These are phyloP conservation scores for Agriopis leucophaearia DNA, from an alignment of 2,888 invertebrate genomes.

Conservation along the genomic window DNA sequence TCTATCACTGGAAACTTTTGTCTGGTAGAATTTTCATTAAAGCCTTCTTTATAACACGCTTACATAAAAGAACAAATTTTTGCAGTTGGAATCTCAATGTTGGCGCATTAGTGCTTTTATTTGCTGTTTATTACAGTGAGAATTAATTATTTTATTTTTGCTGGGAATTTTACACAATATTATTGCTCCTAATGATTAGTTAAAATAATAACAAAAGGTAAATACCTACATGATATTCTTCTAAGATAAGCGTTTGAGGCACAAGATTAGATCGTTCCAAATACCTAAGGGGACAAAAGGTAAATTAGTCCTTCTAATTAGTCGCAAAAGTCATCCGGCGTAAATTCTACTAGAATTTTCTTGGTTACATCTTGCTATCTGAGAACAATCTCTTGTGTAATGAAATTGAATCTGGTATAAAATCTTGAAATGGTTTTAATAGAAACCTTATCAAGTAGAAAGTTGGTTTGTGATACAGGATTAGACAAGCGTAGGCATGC, in stretches of 20 bases:
- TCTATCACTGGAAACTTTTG: slow-evolving; percentile 66
- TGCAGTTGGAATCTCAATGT: slow-evolving; percentile 81
- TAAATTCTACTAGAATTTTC: slow-evolving; percentile 43
- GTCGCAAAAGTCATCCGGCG: slow-evolving; percentile 43
- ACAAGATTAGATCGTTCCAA: slow-evolving; percentile 37
- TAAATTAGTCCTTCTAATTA: slow-evolving; percentile 46
- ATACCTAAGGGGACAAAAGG: slow-evolving; percentile 45
- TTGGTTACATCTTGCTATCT: slow-evolving; percentile 38
- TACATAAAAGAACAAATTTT: slow-evolving; percentile 82
- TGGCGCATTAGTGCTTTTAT: slow-evolving; percentile 81
- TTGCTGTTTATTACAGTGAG: slow-evolving; percentile 75
- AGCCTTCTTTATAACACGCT: slow-evolving; percentile 75
- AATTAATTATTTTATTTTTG: slow-evolving; percentile 81
- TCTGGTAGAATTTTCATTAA: slow-evolving; percentile 82
- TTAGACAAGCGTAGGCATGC: no score
- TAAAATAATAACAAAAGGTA: background rate
- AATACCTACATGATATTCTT: slow-evolving; percentile 19
- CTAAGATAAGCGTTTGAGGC: slow-evolving; percentile 35
- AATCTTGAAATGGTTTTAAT: background rate
- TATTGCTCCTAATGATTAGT: background rate
- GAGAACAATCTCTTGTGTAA: slow-evolving; percentile 39
- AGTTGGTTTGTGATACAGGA: no score
- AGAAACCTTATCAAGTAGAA: background rate
- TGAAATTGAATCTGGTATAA: slow-evolving; percentile 22
- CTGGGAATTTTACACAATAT: background rate